Percentiles rank a stretch among this genome's conserved stretches.
These are phyloP conservation scores for Syngnathoides biaculeatus DNA, from an alignment of 2,113 vertebrate species.

Conservation along the genomic window DNA sequence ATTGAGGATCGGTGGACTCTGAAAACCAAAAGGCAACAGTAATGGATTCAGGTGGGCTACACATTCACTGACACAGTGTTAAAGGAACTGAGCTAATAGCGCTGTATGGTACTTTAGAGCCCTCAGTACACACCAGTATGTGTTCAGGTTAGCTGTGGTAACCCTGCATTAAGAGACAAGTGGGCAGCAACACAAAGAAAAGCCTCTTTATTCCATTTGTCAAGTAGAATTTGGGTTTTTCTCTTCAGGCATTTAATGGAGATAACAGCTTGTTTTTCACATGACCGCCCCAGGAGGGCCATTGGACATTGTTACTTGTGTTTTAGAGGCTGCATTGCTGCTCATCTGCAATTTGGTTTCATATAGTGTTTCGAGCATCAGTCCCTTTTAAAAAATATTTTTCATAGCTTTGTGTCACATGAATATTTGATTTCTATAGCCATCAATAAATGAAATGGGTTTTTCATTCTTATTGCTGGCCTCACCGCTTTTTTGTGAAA, in stretches of 20 bases:
- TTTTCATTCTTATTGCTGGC: background rate
- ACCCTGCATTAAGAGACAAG: conserved; percentile 55
- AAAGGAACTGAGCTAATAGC: conserved; percentile 51
- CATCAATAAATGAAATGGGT: background rate
- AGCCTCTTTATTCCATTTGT: conserved; percentile 50
- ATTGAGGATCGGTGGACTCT: background rate
- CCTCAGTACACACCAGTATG: conserved; percentile 4
- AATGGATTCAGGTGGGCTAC: conserved; percentile 44
- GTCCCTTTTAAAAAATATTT: background rate
- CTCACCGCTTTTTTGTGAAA: background rate
- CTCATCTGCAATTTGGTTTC: background rate
- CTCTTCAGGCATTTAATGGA: conserved; percentile 51
- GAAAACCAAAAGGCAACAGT: conserved; percentile 40
- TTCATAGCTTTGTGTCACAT: background rate
- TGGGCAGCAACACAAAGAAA: conserved; percentile 39
- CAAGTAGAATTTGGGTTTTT: conserved; percentile 52
- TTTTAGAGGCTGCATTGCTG: background rate
- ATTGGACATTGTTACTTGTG: conserved; percentile 7
- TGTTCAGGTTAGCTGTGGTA: conserved; percentile 42
- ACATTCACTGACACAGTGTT: conserved; percentile 31
- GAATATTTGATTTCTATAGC: too few relatives aligned
- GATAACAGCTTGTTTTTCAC: conserved; percentile 59
- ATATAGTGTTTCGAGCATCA: background rate
- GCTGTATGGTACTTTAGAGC: conserved; percentile 17
- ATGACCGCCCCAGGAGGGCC: conserved; percentile 8